A percentile compares a stretch with the other conserved stretches of the same genome.
phyloP scores from a whole-genome alignment of 2,113 vertebrate genomes.

The Poicephalus meyeri region DNA sequence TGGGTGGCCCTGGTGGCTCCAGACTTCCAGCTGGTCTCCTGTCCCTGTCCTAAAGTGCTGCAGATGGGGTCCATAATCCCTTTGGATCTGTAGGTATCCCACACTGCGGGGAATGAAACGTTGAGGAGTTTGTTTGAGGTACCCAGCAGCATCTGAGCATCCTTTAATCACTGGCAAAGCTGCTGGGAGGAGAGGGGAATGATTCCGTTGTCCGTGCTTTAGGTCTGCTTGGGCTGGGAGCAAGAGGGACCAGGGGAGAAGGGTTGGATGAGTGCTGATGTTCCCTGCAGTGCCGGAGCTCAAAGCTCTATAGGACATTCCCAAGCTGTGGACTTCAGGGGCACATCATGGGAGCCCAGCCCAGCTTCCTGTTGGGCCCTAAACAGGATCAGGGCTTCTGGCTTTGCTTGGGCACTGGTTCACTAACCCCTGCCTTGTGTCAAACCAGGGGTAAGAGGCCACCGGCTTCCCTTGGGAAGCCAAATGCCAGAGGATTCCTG shows the following conservation, averaged over 20 bases:
- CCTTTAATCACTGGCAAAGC: accelerated
- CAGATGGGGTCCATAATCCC: accelerated
- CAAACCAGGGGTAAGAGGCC: neutral
- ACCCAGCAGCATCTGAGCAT: neutral
- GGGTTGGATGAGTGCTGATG: accelerated
- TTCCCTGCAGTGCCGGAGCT: neutral
- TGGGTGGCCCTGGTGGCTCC: neutral
- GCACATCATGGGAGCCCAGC: neutral
- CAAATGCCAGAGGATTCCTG: neutral
- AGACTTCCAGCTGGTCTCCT: accelerated
- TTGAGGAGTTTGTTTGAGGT: accelerated
- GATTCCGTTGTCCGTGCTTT: accelerated
- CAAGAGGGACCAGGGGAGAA: accelerated
- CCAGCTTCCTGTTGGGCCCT: accelerated
- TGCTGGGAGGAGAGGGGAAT: neutral
- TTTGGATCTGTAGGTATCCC: accelerated
- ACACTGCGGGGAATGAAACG: accelerated
- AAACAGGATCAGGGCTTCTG: neutral
- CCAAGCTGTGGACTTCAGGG: accelerated
- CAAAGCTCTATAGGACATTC: neutral
- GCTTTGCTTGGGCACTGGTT: accelerated
- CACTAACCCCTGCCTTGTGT: neutral
- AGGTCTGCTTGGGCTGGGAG: neutral
- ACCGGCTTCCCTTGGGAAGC: neutral
- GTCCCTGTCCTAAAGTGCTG: accelerated